phyloP scores from a whole-genome alignment of 2,797 vertebrate genomes.

The Linurgus olivaceus region DNA sequence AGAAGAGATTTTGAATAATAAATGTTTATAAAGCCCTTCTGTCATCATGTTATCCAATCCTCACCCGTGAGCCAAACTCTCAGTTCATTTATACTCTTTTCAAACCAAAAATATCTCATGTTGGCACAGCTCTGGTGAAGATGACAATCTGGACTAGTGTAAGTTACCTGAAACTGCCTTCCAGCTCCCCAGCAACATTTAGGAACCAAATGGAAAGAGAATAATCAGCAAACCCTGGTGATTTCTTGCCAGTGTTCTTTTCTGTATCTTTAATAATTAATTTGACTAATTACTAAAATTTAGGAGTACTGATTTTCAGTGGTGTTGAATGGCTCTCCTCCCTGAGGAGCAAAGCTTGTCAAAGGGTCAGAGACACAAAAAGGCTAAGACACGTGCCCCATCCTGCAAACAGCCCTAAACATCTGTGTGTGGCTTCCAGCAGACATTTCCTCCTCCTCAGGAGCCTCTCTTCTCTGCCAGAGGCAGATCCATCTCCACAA shows the following conservation, averaged over 20 bases:
- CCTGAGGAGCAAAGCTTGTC: not conserved
- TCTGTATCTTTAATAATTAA: not conserved
- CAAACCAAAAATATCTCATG: constrained; percentile 18
- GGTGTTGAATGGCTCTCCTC: not conserved
- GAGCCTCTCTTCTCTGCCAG: not conserved
- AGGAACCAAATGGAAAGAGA: not conserved
- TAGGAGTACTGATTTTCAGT: not conserved
- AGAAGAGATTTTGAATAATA: constrained; percentile 66
- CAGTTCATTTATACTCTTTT: constrained; percentile 38
- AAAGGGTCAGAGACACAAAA: not conserved
- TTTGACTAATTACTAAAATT: not conserved
- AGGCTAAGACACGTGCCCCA: accelerated
- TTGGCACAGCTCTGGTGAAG: not conserved
- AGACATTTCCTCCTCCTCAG: not conserved
- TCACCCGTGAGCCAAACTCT: constrained; percentile 12
- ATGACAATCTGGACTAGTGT: not conserved
- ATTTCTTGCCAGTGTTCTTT: not conserved
- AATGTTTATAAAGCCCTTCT: constrained; percentile 60
- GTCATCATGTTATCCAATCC: constrained; percentile 50
- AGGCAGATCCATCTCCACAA: not conserved
- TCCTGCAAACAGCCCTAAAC: not conserved
- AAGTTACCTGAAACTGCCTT: constrained; percentile 5
- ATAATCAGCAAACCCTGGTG: not conserved
- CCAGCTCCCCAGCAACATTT: not conserved
- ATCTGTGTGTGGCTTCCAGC: not conserved